phyloP scores from a whole-genome alignment of 2,888 invertebrate species.

The Orchesella flavescens region DNA sequence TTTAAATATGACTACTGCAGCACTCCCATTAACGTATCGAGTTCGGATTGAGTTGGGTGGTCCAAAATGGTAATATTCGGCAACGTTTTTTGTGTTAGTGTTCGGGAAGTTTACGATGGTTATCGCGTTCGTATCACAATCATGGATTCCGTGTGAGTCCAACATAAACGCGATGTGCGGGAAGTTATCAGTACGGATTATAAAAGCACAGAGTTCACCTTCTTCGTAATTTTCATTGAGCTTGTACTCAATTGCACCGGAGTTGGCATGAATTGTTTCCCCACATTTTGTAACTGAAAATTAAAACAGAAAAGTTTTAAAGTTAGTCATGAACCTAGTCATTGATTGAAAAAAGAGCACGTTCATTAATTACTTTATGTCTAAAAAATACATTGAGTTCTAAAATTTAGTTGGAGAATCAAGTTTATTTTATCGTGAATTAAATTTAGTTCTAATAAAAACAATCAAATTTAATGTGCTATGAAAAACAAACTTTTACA shows the following conservation, averaged over 20 bases:
- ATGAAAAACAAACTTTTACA: no score
- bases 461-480: no score
- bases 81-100: background rate
- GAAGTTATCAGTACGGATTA: background rate
- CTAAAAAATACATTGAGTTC: no score
- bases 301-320: no score
- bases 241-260: constrained; percentile 11
- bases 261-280: background rate
- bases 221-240: background rate
- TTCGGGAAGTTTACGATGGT: constrained; percentile 24
- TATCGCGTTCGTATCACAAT: background rate
- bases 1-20: constrained; percentile 35
- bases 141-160: background rate
- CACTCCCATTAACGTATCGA: background rate
- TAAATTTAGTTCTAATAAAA: no score
- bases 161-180: background rate
- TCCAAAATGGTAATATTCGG: constrained; percentile 26
- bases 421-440: no score
- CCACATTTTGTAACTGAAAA: constrained; percentile 15
- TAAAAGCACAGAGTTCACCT: constrained; percentile 10
- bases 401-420: no score
- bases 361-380: no score
- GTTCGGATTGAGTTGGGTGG: constrained; percentile 36
- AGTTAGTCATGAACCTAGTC: no score
- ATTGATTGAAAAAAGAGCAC: no score